Base-by-base conservation (phyloP, 2,797 vertebrate genomes). In the Parauchenoglanis punctatus region DNA sequence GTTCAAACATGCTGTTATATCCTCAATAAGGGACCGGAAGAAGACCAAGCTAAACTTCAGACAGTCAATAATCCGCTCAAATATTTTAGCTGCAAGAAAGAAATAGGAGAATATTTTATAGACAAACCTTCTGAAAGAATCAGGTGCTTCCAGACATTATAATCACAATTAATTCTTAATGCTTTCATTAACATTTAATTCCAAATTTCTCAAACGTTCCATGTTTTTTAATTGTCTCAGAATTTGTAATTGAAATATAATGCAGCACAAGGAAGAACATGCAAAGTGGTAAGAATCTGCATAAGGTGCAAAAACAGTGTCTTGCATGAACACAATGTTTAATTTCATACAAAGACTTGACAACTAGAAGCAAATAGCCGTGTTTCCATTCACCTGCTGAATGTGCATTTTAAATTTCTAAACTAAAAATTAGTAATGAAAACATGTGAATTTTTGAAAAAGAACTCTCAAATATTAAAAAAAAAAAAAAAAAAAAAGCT, bases 1-100 rank as follows among this genome's bases (percentile, higher is more conserved):
- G 61, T 95, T 94, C 63, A 95, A 92, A 23, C 93, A 93, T 61
- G 92, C 88, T 0, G 93, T 94, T 83, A 93, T 4, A 86, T 95
- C 94, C 1, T 96, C 95, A 0, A 93, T 61, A 1, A 96, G 90
- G 8, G 92, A 92, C 91, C 94, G 91, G 63, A 96, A n/a, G 56
- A 96, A 93, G 59, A 92, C 93, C 91, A 91, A 91, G 77, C 89
- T 89, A 87, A 97, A 95, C 91, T 90, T 94, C 86, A 96, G 1
- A 0, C 89, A 91, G 83, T 85, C 92, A 12, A 93, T 31, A 59
- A 93, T 17, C 17, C 96, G 93, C 90, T 92, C 92, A 52, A 95
- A 68, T 15, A 92, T 86, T 87, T 92, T 95, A 88, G 95, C 96
- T 96, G 91, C 12, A 8, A 86, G 76, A 68, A 61, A 15, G 70